These are phyloP conservation scores for Tautogolabrus adspersus DNA, from an alignment of 2,113 vertebrate species.

Conservation along the genomic window DNA sequence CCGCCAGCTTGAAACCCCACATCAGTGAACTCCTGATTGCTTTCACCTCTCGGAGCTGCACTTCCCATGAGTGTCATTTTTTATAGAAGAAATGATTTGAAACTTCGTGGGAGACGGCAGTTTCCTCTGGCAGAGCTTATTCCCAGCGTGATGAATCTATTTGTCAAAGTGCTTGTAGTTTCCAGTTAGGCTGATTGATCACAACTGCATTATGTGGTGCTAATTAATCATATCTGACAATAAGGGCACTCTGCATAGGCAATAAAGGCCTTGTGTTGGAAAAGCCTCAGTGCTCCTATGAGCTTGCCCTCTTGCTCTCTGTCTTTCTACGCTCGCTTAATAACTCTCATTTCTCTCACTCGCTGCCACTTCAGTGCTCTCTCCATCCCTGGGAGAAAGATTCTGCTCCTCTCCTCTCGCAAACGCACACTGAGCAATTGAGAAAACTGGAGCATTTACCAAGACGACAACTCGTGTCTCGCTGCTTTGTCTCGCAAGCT, in stretches of 20 bases:
- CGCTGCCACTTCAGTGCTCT: conserved; percentile 32
- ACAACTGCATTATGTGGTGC: conserved; percentile 19
- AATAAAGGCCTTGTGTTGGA: conserved; percentile 15
- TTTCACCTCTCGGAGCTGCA: background rate
- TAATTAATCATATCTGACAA: conserved; percentile 49
- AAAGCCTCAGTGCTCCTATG: conserved; percentile 15
- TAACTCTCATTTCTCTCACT: conserved; percentile 45
- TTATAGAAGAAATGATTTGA: conserved; percentile 11
- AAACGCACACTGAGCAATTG: conserved; percentile 37
- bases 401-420: conserved; percentile 5
- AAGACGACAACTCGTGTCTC: conserved; percentile 27
- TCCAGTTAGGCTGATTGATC: conserved; percentile 37
- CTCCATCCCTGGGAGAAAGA: conserved; percentile 53
- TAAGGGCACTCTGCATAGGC: conserved; percentile 17
- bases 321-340: conserved; percentile 5
- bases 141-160: conserved; percentile 20
- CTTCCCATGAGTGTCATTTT: background rate
- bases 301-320: background rate
- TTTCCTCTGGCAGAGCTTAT: conserved; percentile 19
- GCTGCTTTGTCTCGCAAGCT: conserved; percentile 47
- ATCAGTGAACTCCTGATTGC: background rate
- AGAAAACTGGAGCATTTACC: conserved; percentile 47
- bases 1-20: conserved; percentile 6
- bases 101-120: background rate
- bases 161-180: conserved; percentile 29